Conservation (phyloP, 2,888 invertebrate species). For the Drosophila setosimentum region DNA sequence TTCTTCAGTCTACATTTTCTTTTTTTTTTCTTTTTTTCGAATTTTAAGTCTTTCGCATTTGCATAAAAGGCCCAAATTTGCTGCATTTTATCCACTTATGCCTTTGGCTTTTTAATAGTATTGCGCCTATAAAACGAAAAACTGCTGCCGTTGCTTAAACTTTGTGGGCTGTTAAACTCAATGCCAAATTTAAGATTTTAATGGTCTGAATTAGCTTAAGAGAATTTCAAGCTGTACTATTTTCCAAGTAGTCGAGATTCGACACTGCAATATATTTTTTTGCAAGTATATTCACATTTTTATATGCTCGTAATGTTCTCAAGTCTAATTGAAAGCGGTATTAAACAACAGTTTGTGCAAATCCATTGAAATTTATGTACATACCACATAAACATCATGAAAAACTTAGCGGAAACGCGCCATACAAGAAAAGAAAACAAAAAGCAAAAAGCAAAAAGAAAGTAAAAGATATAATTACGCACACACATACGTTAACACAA, state of each 20-base stretch:
- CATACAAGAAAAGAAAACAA: slow-evolving; percentile 9
- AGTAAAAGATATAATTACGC: slow-evolving; percentile 46
- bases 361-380: slow-evolving; percentile 63
- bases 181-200: background rate
- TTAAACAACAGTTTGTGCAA: slow-evolving; percentile 75
- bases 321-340: slow-evolving; percentile 61
- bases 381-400: slow-evolving; percentile 37
- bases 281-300: slow-evolving; percentile 10
- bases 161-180: slow-evolving; percentile 1
- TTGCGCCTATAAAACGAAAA: background rate
- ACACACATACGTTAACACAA: slow-evolving; percentile 2
- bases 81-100: background rate
- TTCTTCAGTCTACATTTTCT: background rate
- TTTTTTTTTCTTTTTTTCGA: too few species aligned
- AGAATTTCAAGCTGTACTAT: background rate
- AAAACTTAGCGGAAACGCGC: slow-evolving; percentile 51
- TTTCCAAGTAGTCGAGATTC: too few species aligned
- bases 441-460: slow-evolving; percentile 11
- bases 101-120: slow-evolving; percentile 6
- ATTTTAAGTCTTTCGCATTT: background rate
- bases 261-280: too few species aligned
- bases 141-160: slow-evolving; percentile 9
- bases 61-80: background rate
- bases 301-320: slow-evolving; percentile 35
- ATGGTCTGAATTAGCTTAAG: background rate